Percentiles rank a stretch among this genome's conserved stretches.
These are phyloP conservation scores for Ryuthela nishihirai DNA, from an alignment of 2,888 invertebrate species.

Conservation along the genomic window DNA sequence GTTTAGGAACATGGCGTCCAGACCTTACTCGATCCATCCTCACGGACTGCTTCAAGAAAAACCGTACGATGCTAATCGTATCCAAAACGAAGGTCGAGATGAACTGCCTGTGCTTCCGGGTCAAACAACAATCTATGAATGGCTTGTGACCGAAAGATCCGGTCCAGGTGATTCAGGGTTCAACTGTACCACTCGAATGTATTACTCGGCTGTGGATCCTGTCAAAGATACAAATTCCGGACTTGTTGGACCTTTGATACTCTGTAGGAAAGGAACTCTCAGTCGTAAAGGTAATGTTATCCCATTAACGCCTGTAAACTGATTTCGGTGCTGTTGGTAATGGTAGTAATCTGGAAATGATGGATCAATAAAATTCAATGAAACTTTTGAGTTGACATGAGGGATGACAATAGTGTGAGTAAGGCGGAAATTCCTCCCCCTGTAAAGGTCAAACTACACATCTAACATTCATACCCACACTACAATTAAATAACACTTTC, in stretches of 20 bases:
- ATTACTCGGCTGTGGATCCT: background rate
- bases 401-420: too few species aligned
- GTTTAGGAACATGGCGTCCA: conserved; percentile 23
- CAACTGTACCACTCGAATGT: background rate
- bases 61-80: too few species aligned
- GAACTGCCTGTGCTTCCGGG: background rate
- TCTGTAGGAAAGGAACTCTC: background rate
- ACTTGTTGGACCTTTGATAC: conserved; percentile 1
- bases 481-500: too few species aligned
- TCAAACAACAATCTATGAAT: background rate
- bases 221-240: background rate
- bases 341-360: too few species aligned
- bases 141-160: background rate
- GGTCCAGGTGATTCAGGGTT: background rate
- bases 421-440: too few species aligned
- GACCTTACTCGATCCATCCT: conserved; percentile 9
- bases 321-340: too few species aligned
- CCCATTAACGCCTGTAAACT: too few species aligned
- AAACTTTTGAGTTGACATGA: too few species aligned
- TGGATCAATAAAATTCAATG: too few species aligned
- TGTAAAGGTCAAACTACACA: too few species aligned
- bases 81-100: conserved; percentile 1
- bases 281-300: background rate
- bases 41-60: conserved; percentile 2
- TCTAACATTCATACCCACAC: too few species aligned